Conservation (phyloP, 2,113 vertebrate species). For the Canis aureus region DNA sequence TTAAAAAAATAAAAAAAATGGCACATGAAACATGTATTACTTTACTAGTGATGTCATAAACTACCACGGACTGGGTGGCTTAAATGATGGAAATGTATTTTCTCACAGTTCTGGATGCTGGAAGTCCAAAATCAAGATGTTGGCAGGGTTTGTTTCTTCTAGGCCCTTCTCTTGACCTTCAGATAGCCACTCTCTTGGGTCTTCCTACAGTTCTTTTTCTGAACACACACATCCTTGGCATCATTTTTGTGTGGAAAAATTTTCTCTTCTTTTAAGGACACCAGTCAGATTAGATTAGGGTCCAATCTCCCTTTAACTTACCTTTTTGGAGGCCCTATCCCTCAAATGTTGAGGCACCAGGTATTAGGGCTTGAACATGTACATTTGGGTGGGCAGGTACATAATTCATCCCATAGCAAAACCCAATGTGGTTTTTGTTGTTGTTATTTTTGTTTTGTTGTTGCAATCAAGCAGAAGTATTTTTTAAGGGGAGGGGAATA, state of each 20-base stretch:
- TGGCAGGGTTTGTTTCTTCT: not conserved
- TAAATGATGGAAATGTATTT: not conserved
- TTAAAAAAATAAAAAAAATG: too few species aligned
- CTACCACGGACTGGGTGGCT: not conserved
- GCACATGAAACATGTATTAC: not conserved
- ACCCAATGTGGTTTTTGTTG: not conserved
- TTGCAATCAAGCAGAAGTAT: not conserved
- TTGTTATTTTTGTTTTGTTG: not conserved
- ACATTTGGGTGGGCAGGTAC: rapidly evolving
- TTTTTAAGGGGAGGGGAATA: not conserved
- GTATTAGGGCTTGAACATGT: not conserved
- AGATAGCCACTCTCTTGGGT: not conserved
- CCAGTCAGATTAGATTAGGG: not conserved
- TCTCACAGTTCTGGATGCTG: not conserved
- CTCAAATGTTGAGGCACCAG: not conserved
- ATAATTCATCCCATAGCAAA: not conserved
- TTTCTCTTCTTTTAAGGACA: not conserved
- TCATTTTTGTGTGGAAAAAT: not conserved
- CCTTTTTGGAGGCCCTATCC: not conserved
- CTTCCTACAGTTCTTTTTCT: not conserved
- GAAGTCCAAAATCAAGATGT: not conserved
- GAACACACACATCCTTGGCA: not conserved
- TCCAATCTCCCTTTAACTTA: not conserved
- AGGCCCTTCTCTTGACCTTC: not conserved
- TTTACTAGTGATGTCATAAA: not conserved